Evolutionary conservation across 92 coral and sea anemone genomes (phyloP).

Genomic region (Scolanthus callimorphus): DNA sequence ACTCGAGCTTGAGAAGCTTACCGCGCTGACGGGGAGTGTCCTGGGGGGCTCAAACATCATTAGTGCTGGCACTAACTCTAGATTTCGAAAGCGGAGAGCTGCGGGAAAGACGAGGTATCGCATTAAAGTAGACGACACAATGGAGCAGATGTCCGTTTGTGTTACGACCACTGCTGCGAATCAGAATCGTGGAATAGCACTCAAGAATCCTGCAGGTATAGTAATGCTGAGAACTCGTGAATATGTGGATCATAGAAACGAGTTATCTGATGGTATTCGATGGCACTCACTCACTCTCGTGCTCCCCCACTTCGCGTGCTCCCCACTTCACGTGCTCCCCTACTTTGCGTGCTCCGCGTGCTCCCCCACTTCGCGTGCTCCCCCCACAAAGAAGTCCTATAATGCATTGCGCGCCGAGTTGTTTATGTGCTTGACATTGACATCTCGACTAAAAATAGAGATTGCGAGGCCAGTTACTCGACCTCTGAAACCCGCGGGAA

Average conservation of each 20-base stretch:
- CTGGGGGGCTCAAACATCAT: conserved; percentile 73
- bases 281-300: no score
- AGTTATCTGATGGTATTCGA: no score
- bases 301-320: no score
- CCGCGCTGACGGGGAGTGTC: conserved; percentile 61
- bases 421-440: conserved; percentile 1
- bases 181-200: conserved; percentile 21
- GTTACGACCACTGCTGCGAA: conserved; percentile 24
- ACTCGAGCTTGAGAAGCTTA: conserved; percentile 55
- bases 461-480: no score
- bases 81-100: conserved; percentile 51
- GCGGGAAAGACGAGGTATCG: conserved; percentile 21
- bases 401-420: neutral
- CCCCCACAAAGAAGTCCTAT: no score
- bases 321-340: no score
- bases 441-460: no score
- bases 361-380: no score
- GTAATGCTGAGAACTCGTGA: no score
- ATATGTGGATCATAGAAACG: no score
- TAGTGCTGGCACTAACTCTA: conserved; percentile 40
- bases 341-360: no score
- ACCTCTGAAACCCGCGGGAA: no score
- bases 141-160: conserved; percentile 54
- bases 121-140: conserved; percentile 73
- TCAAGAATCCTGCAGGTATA: conserved; percentile 35